A percentile compares a stretch with the other conserved stretches of the same genome.
These are phyloP conservation scores for Perognathus longimembris DNA, from an alignment of 2,113 vertebrate genomes.

Conservation along the genomic window DNA sequence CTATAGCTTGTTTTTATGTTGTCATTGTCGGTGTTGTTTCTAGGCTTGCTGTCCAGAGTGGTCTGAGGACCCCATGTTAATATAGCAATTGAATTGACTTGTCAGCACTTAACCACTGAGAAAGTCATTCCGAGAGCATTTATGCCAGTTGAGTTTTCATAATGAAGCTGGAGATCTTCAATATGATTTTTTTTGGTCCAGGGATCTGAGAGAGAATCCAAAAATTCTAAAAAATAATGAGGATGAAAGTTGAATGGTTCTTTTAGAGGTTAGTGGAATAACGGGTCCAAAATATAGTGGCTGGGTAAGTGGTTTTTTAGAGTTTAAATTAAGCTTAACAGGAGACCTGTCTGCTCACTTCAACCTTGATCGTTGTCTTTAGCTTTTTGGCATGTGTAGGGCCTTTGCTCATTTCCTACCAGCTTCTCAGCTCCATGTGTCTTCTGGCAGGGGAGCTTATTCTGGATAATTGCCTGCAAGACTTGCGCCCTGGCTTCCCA, in stretches of 20 bases:
- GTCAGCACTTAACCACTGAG: background rate
- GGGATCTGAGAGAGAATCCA: conserved; percentile 14
- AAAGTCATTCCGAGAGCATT: background rate
- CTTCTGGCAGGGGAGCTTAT: background rate
- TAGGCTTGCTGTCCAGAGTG: background rate
- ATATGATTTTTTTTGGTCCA: background rate
- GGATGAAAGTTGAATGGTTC: background rate
- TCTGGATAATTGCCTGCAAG: background rate
- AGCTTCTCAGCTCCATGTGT: background rate
- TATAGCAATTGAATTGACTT: background rate
- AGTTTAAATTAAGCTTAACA: background rate
- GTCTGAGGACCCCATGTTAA: background rate
- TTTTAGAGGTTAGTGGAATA: background rate
- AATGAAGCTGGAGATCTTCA: conserved; percentile 28
- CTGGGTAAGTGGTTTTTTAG: background rate
- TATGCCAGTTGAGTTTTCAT: background rate
- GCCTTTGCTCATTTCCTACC: background rate
- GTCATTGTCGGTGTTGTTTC: background rate
- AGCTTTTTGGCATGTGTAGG: background rate
- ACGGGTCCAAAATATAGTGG: background rate
- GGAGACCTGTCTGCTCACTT: background rate
- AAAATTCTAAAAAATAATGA: conserved; percentile 2
- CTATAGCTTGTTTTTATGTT: background rate
- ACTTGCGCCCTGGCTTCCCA: background rate
- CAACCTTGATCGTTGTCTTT: background rate